Percentiles rank a stretch among this genome's conserved stretches.
phyloP scores from a whole-genome alignment of 2,797 vertebrate species.

The Crax fasciolata region DNA sequence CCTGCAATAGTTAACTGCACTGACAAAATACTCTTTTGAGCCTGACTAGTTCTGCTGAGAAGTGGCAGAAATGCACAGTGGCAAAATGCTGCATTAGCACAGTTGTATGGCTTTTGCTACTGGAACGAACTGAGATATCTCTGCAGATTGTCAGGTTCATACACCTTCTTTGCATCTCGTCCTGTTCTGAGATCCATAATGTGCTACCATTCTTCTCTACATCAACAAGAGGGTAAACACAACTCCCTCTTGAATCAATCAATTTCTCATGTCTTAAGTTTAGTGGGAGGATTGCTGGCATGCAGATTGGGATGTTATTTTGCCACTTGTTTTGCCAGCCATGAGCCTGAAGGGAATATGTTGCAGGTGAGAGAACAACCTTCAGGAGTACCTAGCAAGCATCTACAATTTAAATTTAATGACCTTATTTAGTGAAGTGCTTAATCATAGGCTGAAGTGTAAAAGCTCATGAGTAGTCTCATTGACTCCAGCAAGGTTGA shows the following conservation, averaged over 20 bases:
- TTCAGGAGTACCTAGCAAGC: slow-evolving; percentile 56
- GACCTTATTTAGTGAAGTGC: slow-evolving; percentile 64
- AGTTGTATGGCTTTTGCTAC: background rate
- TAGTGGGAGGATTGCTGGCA: slow-evolving; percentile 65
- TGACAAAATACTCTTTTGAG: background rate
- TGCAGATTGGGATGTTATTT: slow-evolving; percentile 23
- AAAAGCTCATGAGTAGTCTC: slow-evolving; percentile 47
- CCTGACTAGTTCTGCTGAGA: background rate
- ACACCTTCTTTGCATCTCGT: background rate
- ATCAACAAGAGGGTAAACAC: background rate
- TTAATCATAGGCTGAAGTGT: slow-evolving; percentile 69
- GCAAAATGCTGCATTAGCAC: background rate
- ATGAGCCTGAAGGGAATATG: slow-evolving; percentile 16
- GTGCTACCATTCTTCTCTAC: background rate
- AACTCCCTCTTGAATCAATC: slow-evolving; percentile 14
- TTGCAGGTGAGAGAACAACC: slow-evolving; percentile 62
- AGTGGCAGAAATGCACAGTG: background rate
- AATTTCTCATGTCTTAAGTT: background rate
- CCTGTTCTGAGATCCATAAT: background rate
- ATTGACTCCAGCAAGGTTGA: slow-evolving; percentile 50
- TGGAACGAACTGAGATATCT: background rate
- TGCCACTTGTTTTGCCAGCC: slow-evolving; percentile 50
- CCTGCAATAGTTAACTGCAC: background rate
- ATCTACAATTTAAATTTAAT: slow-evolving; percentile 73
- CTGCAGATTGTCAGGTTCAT: background rate